Percentiles rank a stretch among this genome's conserved stretches.
Conservation (phyloP, 2,797 vertebrate species). For the Acrossocheilus wenchowensis region DNA sequence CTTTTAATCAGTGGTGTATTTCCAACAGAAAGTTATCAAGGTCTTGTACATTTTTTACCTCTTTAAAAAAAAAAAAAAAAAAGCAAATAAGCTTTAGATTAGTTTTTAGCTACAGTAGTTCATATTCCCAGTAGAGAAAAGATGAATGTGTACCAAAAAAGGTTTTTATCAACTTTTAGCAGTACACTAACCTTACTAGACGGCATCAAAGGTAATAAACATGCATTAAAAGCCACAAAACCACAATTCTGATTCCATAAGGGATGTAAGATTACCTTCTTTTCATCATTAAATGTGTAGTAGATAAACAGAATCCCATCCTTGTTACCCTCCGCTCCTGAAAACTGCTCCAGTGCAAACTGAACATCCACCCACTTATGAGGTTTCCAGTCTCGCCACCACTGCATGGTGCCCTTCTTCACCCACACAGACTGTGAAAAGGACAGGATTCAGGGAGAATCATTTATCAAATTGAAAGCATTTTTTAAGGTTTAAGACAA, state of each 20-base stretch:
- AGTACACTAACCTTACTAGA: not conserved
- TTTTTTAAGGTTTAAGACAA: not conserved
- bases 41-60: not conserved
- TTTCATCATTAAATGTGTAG: constrained; percentile 91
- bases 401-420: constrained; percentile 93
- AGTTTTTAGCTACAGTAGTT: not conserved
- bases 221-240: not conserved
- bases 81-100: not conserved
- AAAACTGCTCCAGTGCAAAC: constrained; percentile 95
- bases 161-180: not conserved
- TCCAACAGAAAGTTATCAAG: not conserved
- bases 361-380: constrained; percentile 94
- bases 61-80: too few species aligned
- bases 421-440: constrained; percentile 91
- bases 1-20: not conserved
- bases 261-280: constrained; percentile 82
- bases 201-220: not conserved
- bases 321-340: constrained; percentile 85
- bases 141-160: not conserved
- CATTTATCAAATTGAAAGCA: not conserved
- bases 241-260: not conserved
- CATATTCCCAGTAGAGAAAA: not conserved
- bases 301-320: constrained; percentile 98
- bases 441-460: too few species aligned
- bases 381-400: constrained; percentile 98